Conservation (phyloP, 1,140 invertebrate species). For the Drosophila nasuta region DNA sequence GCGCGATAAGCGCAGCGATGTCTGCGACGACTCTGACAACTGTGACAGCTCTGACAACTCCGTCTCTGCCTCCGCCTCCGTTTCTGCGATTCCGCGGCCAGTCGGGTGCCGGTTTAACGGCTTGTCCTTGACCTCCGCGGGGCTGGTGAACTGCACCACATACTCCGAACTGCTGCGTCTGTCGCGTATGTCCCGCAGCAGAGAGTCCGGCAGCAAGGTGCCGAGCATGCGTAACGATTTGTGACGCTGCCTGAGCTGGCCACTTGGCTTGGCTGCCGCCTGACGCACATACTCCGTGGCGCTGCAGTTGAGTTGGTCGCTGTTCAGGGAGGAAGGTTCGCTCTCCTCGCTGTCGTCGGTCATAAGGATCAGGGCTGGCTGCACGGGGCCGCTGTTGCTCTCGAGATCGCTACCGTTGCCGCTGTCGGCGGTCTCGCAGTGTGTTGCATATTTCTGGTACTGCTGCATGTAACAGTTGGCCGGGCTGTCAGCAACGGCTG, state of each 20-base stretch:
- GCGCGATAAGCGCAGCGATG: slow-evolving; percentile 55
- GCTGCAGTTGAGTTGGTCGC: slow-evolving; percentile 76
- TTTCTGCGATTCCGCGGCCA: background rate
- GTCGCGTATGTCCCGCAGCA: slow-evolving; percentile 81
- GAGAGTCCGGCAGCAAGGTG: slow-evolving; percentile 72
- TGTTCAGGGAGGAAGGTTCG: slow-evolving; percentile 76
- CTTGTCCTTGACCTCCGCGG: slow-evolving; percentile 53
- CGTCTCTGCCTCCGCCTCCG: background rate
- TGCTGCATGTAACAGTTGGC: slow-evolving; percentile 87
- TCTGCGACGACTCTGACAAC: background rate
- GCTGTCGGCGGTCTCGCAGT: slow-evolving; percentile 91
- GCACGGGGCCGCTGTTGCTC: slow-evolving; percentile 82
- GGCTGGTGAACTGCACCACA: slow-evolving; percentile 61
- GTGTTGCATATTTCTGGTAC: slow-evolving; percentile 85
- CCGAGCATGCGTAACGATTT: slow-evolving; percentile 62
- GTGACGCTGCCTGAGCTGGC: slow-evolving; percentile 57
- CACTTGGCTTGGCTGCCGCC: slow-evolving; percentile 64
- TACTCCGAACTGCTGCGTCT: slow-evolving; percentile 62
- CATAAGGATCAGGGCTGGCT: slow-evolving; percentile 86
- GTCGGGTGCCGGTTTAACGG: slow-evolving; percentile 21
- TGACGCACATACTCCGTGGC: slow-evolving; percentile 73
- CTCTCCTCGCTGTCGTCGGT: slow-evolving; percentile 85
- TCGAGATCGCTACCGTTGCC: slow-evolving; percentile 93
- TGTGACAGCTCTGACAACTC: background rate
- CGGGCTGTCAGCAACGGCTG: slow-evolving; percentile 64